phyloP scores from a whole-genome alignment of 92 coral and sea anemone genomes.

The Paramuricea clavata region DNA sequence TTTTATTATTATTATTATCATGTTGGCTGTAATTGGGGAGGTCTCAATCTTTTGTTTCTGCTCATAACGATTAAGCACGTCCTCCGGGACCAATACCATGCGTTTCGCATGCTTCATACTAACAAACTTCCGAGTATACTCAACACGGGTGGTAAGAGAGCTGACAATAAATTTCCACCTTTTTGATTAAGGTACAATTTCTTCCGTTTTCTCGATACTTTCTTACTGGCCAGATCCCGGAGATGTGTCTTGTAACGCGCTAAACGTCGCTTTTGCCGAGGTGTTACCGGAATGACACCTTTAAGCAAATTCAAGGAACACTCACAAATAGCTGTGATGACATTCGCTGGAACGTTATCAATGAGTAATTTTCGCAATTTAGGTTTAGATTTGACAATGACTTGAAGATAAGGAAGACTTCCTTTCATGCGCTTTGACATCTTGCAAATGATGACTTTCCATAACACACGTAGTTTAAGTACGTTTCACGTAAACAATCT shows the following conservation, averaged over 20 bases:
- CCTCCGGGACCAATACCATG: too few relatives aligned
- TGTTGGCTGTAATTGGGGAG: neutral
- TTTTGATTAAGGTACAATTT: too few relatives aligned
- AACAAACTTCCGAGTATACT: neutral
- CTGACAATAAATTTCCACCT: slow-evolving; percentile 21
- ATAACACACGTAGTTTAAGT: neutral
- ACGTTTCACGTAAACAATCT: slow-evolving; percentile 35
- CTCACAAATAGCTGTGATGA: neutral
- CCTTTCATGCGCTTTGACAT: neutral
- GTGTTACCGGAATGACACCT: neutral
- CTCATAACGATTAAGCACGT: neutral
- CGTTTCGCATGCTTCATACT: neutral
- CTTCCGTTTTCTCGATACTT: slow-evolving; percentile 47
- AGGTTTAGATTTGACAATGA: neutral
- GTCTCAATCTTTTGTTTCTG: slow-evolving; percentile 31
- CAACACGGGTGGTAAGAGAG: neutral
- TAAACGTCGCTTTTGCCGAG: slow-evolving; percentile 1
- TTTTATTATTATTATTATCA: too few relatives aligned
- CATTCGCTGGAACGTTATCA: neutral
- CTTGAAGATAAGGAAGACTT: neutral
- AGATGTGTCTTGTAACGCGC: slow-evolving; percentile 43
- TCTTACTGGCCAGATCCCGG: slow-evolving; percentile 41
- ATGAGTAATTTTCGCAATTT: neutral
- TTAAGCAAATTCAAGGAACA: neutral
- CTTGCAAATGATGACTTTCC: neutral